phyloP scores from a whole-genome alignment of 23 tunicate genomes.

The Clavelina lepadiformis region DNA sequence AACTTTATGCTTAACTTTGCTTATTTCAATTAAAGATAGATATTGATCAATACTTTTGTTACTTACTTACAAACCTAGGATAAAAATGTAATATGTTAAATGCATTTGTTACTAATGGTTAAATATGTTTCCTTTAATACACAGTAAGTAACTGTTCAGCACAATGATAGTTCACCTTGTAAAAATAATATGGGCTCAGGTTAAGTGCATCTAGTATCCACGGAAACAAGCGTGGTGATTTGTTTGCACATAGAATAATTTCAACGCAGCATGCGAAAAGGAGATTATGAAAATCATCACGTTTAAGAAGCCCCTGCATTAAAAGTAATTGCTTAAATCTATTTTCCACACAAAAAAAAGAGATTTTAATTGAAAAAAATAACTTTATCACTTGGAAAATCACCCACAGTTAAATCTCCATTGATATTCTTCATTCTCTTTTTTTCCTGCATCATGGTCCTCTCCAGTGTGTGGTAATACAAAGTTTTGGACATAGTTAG shows the following conservation, averaged over 20 bases:
- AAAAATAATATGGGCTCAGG: slow-evolving; percentile 74
- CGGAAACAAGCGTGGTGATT: slow-evolving; percentile 71
- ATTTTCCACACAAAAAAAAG: slow-evolving; percentile 3
- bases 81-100: no score
- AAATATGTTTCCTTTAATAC: no score
- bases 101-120: no score
- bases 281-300: slow-evolving; percentile 84
- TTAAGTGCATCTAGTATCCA: slow-evolving; percentile 67
- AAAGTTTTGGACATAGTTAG: slow-evolving; percentile 34
- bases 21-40: no score
- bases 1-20: no score
- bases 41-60: no score
- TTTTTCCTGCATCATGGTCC: slow-evolving; percentile 65
- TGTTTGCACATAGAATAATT: slow-evolving; percentile 53
- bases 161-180: slow-evolving; percentile 46
- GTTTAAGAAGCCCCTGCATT: slow-evolving; percentile 36
- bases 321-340: background rate
- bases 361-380: background rate
- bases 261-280: slow-evolving; percentile 85
- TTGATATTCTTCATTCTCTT: slow-evolving; percentile 51
- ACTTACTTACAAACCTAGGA: no score
- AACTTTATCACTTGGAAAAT: background rate
- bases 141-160: no score
- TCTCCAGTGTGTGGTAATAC: slow-evolving; percentile 65
- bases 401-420: slow-evolving; percentile 46